phyloP scores from a whole-genome alignment of 2,113 vertebrate species.

The Centropus bengalensis region DNA sequence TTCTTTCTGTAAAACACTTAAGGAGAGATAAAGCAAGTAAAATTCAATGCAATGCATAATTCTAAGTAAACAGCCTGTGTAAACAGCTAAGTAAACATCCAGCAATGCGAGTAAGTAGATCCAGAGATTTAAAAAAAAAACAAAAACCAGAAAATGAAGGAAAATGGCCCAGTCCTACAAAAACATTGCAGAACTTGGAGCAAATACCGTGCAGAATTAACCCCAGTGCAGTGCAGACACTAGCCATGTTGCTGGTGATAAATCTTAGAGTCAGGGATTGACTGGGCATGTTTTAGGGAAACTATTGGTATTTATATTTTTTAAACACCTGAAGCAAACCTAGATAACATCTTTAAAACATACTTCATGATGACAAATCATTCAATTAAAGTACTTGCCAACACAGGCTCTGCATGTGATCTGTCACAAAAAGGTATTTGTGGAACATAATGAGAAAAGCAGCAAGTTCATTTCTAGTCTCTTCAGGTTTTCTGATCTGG shows the following conservation, averaged over 20 bases:
- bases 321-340: background rate
- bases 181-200: background rate
- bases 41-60: background rate
- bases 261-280: background rate
- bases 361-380: background rate
- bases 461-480: constrained; percentile 1
- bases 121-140: background rate
- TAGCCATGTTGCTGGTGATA: background rate
- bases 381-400: background rate
- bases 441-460: background rate
- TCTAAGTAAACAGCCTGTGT: background rate
- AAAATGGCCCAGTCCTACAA: background rate
- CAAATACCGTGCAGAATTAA: background rate
- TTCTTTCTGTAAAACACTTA: background rate
- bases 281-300: background rate
- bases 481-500: background rate
- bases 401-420: background rate
- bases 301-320: background rate
- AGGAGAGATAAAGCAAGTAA: background rate
- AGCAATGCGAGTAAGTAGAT: background rate
- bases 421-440: background rate
- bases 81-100: too few species aligned
- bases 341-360: constrained; percentile 1
- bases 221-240: background rate
- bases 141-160: background rate